Evolutionary conservation across 1,140 invertebrate genomes (phyloP).

Genomic region (Phymastichus coffea): DNA sequence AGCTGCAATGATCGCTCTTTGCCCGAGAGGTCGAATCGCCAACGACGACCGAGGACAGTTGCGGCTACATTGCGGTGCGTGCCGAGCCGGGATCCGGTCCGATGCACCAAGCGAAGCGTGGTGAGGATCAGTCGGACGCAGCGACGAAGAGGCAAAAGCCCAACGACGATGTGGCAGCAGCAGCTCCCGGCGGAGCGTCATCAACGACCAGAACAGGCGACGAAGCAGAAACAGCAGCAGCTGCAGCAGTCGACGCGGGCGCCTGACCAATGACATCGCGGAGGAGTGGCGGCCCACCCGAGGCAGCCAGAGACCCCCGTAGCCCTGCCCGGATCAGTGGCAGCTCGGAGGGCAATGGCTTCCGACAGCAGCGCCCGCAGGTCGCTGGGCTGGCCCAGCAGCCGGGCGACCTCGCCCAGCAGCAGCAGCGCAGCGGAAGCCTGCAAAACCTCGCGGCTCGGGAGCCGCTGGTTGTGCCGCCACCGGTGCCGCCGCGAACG

Average conservation of each 20-base stretch:
- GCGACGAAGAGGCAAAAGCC: background rate
- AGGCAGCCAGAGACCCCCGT: constrained; percentile 47
- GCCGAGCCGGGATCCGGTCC: too few species aligned
- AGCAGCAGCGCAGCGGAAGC: constrained; percentile 36
- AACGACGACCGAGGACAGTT: too few species aligned
- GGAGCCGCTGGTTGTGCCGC: constrained; percentile 20
- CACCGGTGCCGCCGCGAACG: constrained; percentile 34
- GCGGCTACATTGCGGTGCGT: too few species aligned
- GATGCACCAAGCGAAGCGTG: background rate
- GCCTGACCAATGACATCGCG: constrained; percentile 50
- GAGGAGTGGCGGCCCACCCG: constrained; percentile 48
- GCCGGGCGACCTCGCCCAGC: constrained; percentile 40
- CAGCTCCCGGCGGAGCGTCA: constrained; percentile 23
- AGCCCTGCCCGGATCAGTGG: constrained; percentile 51
- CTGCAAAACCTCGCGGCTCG: constrained; percentile 36
- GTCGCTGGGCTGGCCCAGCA: constrained; percentile 44
- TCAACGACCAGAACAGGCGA: constrained; percentile 25
- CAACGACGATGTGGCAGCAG: background rate
- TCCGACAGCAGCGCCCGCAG: constrained; percentile 43
- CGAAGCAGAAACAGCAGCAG: constrained; percentile 22
- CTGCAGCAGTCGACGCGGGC: background rate
- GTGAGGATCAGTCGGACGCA: too few species aligned
- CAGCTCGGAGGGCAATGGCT: constrained; percentile 50
- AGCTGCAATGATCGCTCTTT: too few species aligned
- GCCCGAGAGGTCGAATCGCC: too few species aligned